Base-by-base conservation (phyloP, 35 echinoderm and acorn worm species). In the Apostichopus japonicus region DNA sequence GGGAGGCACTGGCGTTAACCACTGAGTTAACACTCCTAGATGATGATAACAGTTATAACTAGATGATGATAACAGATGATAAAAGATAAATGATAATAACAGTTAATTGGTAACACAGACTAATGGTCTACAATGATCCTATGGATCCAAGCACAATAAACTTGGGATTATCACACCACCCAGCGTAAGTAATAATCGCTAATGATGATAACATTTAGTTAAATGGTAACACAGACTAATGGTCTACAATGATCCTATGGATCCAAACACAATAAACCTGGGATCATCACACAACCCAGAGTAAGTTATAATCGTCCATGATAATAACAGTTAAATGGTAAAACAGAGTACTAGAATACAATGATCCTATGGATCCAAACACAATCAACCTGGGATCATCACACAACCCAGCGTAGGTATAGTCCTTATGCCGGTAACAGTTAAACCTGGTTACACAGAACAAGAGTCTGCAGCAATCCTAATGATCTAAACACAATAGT, bases 261-360 rank as follows among this genome's bases (percentile, higher is more conserved):
- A 98, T 77, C 96, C 96, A 5, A 98, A 98, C 87, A 98, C 90
- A 56, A 98, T 95, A 83, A 95, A 95, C 89, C 90, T 98, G 24
- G 96, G 96, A 51, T 94, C 96, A 63, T 95, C 96, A 22, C 94
- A 95, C 23, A 98, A 98, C 59, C 96, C 96, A 72, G 91, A 94
- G 96, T 98, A 91, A 98, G 96, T 92, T 44, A 44, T 44, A 4
- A 44, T 44, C 2, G 33, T 44, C 33, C 2, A 44, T 44, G 33
- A 44, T 44, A 3, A 44, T 44, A 44, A 44, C 33, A 3, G 33
- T 44, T 44, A 44, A 44, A 44, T 44, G 33, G 33, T 91, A 95
- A 98, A 54, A 95, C 94, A 25, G 96, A 98, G n/a, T 98, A 81
- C 33, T 44, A 44, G 33, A 4, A 79, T 95, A 93, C 94, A 98